phyloP scores from a whole-genome alignment of 2,888 invertebrate genomes.

The Cerastis rubricosa region DNA sequence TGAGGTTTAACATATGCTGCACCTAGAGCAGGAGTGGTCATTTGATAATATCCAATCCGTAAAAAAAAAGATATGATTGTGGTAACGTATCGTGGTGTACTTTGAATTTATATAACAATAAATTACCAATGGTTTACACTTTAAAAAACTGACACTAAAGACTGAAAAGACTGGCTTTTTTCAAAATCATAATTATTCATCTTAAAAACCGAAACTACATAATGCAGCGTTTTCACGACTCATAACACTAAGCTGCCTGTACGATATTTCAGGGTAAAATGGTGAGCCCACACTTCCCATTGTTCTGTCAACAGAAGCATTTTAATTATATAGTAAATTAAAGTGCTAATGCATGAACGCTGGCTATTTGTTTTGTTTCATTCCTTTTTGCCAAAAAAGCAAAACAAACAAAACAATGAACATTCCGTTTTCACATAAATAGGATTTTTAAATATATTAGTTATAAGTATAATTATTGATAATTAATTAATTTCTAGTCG shows the following conservation, averaged over 20 bases:
- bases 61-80: too few relatives aligned
- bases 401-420: neutral
- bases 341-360: neutral
- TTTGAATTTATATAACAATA: neutral
- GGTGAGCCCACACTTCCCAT: neutral
- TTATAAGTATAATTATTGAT: neutral
- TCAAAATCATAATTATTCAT: neutral
- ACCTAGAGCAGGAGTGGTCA: too few relatives aligned
- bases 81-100: too few relatives aligned
- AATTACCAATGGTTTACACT: neutral
- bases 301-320: neutral
- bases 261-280: neutral
- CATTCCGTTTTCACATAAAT: neutral
- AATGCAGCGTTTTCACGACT: neutral
- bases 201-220: neutral
- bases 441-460: neutral
- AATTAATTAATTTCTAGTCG: slow-evolving; percentile 18
- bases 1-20: too few relatives aligned
- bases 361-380: neutral
- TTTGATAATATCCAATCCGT: too few relatives aligned
- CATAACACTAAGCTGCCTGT: too few relatives aligned
- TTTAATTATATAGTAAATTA: neutral
- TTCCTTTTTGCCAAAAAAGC: neutral
- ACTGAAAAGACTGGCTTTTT: neutral
- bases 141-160: neutral